Evolutionary conservation across 2,113 vertebrate genomes (phyloP).

Genomic region (Nothocercus julius): DNA sequence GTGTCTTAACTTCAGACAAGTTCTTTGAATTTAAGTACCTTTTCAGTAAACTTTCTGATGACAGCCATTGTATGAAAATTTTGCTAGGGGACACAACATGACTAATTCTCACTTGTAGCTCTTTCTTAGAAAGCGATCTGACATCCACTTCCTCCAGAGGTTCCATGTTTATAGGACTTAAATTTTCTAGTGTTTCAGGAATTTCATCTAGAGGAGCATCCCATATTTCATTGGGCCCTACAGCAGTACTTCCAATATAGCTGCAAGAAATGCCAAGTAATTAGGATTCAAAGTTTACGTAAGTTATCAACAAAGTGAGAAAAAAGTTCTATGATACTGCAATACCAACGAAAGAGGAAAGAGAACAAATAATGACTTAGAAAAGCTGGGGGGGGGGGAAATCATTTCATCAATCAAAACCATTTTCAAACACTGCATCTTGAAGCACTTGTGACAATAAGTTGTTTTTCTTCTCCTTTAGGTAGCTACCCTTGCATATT

Average conservation of each 20-base stretch:
- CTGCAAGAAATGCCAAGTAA: slow-evolving; percentile 45
- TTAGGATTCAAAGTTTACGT: not conserved
- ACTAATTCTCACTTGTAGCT: slow-evolving; percentile 80
- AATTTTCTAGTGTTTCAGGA: slow-evolving; percentile 33
- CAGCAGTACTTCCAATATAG: slow-evolving; percentile 25
- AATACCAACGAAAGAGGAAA: not conserved
- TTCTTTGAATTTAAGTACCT: slow-evolving; percentile 75
- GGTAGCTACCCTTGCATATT: not conserved
- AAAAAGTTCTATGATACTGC: not conserved
- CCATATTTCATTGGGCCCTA: slow-evolving; percentile 72
- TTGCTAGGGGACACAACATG: slow-evolving; percentile 87
- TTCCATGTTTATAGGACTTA: not conserved
- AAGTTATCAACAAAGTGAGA: not conserved
- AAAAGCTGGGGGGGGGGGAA: not conserved
- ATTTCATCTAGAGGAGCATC: slow-evolving; percentile 73
- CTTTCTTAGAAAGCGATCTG: slow-evolving; percentile 62
- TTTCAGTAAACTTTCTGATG: slow-evolving; percentile 78
- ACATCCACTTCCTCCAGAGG: slow-evolving; percentile 37
- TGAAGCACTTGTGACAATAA: not conserved
- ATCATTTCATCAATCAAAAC: not conserved
- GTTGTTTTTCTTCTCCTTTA: not conserved
- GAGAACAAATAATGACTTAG: not conserved
- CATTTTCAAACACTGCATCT: not conserved
- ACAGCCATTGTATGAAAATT: slow-evolving; percentile 84
- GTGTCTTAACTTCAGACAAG: not conserved